Conservation (phyloP, 2,113 vertebrate genomes). For the Muscicapa adusta region DNA sequence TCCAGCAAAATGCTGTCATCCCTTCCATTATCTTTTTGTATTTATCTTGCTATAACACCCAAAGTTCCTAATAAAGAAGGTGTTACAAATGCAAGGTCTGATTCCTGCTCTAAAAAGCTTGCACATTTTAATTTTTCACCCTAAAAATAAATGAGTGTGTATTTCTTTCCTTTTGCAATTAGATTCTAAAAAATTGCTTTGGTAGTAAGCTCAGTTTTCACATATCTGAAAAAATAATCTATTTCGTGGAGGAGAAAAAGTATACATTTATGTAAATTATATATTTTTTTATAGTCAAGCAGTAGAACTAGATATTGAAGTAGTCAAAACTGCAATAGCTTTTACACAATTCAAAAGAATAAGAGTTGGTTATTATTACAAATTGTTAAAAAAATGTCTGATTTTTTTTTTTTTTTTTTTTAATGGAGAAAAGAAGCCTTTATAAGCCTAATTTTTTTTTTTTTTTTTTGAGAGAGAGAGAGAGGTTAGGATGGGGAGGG, state of each 20-base stretch:
- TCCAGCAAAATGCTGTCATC: neutral
- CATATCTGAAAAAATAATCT: neutral
- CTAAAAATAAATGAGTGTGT: neutral
- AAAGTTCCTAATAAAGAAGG: neutral
- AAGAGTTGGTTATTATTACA: neutral
- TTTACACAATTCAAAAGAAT: neutral
- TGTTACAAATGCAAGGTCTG: neutral
- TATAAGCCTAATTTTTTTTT: neutral
- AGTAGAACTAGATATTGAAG: neutral
- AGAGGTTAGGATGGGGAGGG: neutral
- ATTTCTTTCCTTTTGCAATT: neutral
- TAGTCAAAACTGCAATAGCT: neutral
- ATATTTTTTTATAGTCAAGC: neutral
- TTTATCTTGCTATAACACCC: neutral
- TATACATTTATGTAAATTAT: neutral
- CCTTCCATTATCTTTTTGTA: neutral
- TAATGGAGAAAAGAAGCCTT: neutral
- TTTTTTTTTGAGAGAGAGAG: no score
- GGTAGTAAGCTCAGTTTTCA: neutral
- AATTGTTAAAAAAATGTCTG: neutral
- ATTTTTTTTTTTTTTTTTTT: neutral
- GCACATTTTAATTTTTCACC: neutral
- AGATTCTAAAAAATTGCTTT: neutral
- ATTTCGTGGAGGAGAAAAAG: neutral
- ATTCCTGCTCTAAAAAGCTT: neutral